These are phyloP conservation scores for Monopis laevigella DNA, from an alignment of 2,888 invertebrate genomes.

Conservation along the genomic window DNA sequence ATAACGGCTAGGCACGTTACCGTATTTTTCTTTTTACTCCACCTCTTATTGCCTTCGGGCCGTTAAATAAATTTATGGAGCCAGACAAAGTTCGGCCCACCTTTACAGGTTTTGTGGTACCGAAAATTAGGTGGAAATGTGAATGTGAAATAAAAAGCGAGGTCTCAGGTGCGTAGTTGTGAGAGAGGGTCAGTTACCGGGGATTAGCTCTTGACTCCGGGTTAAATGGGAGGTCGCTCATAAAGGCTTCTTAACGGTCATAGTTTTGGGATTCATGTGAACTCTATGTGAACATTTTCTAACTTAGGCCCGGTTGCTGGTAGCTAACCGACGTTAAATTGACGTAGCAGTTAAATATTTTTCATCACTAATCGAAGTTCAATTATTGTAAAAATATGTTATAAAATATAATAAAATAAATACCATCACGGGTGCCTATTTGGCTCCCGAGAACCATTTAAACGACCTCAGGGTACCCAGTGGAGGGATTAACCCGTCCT, in stretches of 20 bases:
- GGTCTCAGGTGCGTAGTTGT: conserved; percentile 58
- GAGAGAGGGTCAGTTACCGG: conserved; percentile 20
- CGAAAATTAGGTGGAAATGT: conserved; percentile 63
- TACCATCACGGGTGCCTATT: too few species aligned
- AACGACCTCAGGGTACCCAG: too few species aligned
- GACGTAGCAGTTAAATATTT: too few species aligned
- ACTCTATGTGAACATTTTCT: too few species aligned
- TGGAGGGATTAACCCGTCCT: too few species aligned
- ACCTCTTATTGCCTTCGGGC: conserved; percentile 65
- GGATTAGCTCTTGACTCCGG: conserved; percentile 59
- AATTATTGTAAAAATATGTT: too few species aligned
- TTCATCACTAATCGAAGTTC: too few species aligned
- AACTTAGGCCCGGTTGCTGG: too few species aligned
- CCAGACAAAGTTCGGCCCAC: conserved; percentile 65
- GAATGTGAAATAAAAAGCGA: conserved; percentile 55
- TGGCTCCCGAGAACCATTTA: too few species aligned
- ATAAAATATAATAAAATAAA: too few species aligned
- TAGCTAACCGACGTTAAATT: too few species aligned
- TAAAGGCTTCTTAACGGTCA: conserved; percentile 57
- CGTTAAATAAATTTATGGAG: conserved; percentile 68
- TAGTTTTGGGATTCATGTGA: conserved; percentile 7
- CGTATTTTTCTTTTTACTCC: conserved; percentile 68
- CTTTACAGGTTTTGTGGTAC: conserved; percentile 44
- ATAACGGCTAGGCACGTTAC: conserved; percentile 68
- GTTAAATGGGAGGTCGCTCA: conserved; percentile 54